A percentile compares a stretch with the other conserved stretches of the same genome.
Conservation (phyloP, 2,797 vertebrate genomes). For the Acropternis orthonyx region DNA sequence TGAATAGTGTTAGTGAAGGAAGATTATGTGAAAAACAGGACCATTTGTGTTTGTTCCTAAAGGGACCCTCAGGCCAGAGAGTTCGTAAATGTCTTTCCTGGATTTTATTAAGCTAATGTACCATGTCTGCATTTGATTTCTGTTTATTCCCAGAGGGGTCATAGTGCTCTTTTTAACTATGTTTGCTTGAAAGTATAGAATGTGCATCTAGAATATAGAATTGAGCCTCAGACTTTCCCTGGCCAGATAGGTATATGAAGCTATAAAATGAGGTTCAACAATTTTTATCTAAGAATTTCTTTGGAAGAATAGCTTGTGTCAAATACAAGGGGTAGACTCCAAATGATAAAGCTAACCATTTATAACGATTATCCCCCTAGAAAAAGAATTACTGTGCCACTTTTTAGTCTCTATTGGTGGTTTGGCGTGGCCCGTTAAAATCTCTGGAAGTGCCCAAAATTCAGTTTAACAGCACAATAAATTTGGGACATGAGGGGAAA, state of each 20-base stretch:
- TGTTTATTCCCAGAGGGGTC: not conserved
- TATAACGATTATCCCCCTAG: not conserved
- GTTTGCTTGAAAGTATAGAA: not conserved
- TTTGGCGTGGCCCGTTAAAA: not conserved
- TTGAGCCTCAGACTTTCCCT: not conserved
- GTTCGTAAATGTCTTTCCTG: not conserved
- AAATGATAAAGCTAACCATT: not conserved
- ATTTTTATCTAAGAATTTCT: not conserved
- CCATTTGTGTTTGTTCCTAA: conserved; percentile 27
- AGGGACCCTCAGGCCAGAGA: not conserved
- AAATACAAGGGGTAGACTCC: not conserved
- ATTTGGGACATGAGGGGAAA: not conserved
- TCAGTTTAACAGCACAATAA: not conserved
- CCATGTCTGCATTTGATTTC: conserved; percentile 32
- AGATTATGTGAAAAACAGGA: not conserved
- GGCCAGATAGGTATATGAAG: not conserved
- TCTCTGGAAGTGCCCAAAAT: not conserved
- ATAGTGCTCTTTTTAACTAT: not conserved
- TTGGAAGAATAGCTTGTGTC: not conserved
- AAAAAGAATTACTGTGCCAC: not conserved
- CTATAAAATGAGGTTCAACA: not conserved
- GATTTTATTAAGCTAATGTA: conserved; percentile 60
- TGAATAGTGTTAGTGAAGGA: not conserved
- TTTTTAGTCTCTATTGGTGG: not conserved
- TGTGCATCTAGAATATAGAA: not conserved